These are phyloP conservation scores for Echinops telfairi DNA, from an alignment of 2,113 vertebrate genomes.

Conservation along the genomic window DNA sequence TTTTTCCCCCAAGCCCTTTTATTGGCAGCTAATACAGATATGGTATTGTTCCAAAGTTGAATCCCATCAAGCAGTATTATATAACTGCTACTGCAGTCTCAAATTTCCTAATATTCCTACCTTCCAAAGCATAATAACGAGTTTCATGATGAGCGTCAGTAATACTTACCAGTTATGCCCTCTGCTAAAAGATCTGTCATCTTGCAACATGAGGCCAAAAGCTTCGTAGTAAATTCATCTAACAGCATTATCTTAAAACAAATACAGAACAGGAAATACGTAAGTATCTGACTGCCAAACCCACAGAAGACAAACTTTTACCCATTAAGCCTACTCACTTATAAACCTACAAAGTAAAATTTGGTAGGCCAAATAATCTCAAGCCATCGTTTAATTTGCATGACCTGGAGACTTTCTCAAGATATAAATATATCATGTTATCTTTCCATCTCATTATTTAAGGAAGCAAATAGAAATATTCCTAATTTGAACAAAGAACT, in stretches of 20 bases:
- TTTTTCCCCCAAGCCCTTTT: too few relatives aligned
- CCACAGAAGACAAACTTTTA: slow-evolving; percentile 46
- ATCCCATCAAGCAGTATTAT: too few relatives aligned
- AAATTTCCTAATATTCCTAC: slow-evolving; percentile 6
- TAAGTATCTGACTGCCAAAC: slow-evolving; percentile 42
- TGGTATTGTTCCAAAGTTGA: too few relatives aligned
- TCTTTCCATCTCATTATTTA: slow-evolving; percentile 3
- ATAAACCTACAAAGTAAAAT: slow-evolving; percentile 48
- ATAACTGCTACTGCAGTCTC: too few relatives aligned
- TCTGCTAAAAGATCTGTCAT: slow-evolving; percentile 96
- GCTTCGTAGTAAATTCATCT: slow-evolving; percentile 95
- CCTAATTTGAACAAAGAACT: slow-evolving; percentile 45
- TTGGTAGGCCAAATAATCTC: slow-evolving; percentile 47
- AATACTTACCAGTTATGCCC: slow-evolving; percentile 89
- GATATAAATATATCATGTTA: neutral
- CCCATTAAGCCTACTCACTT: slow-evolving; percentile 27
- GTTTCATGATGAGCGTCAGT: neutral
- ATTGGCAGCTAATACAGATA: too few relatives aligned
- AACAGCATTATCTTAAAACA: slow-evolving; percentile 93
- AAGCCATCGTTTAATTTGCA: slow-evolving; percentile 30
- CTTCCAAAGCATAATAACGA: neutral
- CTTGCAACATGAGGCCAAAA: slow-evolving; percentile 96
- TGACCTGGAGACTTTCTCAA: slow-evolving; percentile 12
- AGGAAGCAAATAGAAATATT: slow-evolving; percentile 52
- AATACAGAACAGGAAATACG: slow-evolving; percentile 61